Percentiles rank a stretch among this genome's conserved stretches.
These are phyloP conservation scores for Aegotheles bennettii DNA, from an alignment of 2,113 vertebrate genomes.

Conservation along the genomic window DNA sequence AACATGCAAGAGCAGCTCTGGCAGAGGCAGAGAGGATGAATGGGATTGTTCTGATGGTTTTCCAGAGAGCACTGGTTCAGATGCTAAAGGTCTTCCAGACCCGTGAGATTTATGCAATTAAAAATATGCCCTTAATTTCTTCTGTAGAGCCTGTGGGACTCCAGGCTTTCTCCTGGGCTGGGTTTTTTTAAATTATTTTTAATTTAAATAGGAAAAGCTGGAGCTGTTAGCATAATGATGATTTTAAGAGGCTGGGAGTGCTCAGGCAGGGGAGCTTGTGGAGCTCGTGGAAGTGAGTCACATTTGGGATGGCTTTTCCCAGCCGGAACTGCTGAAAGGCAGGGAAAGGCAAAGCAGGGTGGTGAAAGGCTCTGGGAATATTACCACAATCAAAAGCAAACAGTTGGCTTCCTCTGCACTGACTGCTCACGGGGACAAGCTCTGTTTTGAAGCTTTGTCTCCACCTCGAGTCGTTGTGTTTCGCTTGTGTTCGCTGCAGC, in stretches of 20 bases:
- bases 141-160: neutral
- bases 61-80: neutral
- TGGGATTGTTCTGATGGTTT: neutral
- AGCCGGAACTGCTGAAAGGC: neutral
- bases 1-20: neutral
- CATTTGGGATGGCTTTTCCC: neutral
- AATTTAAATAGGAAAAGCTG: neutral
- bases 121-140: neutral
- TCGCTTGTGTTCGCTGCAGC: neutral
- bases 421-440: neutral
- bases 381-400: neutral
- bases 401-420: fast-evolving
- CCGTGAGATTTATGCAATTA: neutral
- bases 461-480: neutral
- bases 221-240: neutral
- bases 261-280: neutral
- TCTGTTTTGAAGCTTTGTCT: neutral
- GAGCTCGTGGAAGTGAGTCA: neutral
- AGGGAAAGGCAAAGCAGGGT: neutral
- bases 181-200: neutral
- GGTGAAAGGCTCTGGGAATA: neutral
- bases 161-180: neutral
- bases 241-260: neutral
- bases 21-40: neutral
- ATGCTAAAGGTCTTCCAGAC: neutral